These are phyloP conservation scores for Pseudoips prasinana DNA, from an alignment of 2,888 invertebrate genomes.

Conservation along the genomic window DNA sequence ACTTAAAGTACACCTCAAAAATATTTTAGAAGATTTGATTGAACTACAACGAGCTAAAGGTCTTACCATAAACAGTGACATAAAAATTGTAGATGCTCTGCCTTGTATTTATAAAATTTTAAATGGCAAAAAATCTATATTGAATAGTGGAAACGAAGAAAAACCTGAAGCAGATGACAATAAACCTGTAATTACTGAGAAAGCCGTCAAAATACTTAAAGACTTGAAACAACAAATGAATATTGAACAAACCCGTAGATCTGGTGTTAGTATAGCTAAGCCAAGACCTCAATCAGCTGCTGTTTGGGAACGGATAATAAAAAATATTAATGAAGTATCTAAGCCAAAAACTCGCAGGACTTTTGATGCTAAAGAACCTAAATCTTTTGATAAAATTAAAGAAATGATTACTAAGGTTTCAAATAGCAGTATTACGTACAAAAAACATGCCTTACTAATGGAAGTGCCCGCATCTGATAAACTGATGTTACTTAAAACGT, in stretches of 20 bases:
- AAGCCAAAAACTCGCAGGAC: slow-evolving; percentile 42
- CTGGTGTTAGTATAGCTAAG: slow-evolving; percentile 14
- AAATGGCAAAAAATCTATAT: slow-evolving; percentile 36
- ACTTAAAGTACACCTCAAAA: slow-evolving; percentile 62
- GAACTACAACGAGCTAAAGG: slow-evolving; percentile 56
- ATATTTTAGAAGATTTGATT: slow-evolving; percentile 59
- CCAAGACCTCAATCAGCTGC: slow-evolving; percentile 54
- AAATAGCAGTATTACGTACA: slow-evolving; percentile 44
- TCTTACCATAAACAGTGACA: slow-evolving; percentile 32
- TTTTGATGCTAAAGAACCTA: slow-evolving; percentile 24
- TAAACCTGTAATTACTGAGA: slow-evolving; percentile 25
- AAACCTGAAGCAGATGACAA: slow-evolving; percentile 4
- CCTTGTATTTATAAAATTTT: slow-evolving; percentile 66
- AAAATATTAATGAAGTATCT: slow-evolving; percentile 41
- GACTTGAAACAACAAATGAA: slow-evolving; percentile 49
- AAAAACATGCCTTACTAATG: slow-evolving; percentile 41
- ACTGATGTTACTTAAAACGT: slow-evolving; percentile 51
- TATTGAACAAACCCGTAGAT: slow-evolving; percentile 40
- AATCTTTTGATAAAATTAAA: slow-evolving; percentile 48
- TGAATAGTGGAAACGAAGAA: slow-evolving; percentile 11
- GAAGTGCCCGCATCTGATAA: slow-evolving; percentile 47
- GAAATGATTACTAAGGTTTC: slow-evolving; percentile 45
- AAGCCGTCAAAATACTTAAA: slow-evolving; percentile 48
- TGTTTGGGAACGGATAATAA: slow-evolving; percentile 62
- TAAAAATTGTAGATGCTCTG: slow-evolving; percentile 52